A percentile compares a stretch with the other conserved stretches of the same genome.
These are phyloP conservation scores for Tachina fera DNA, from an alignment of 2,888 invertebrate species.

Conservation along the genomic window DNA sequence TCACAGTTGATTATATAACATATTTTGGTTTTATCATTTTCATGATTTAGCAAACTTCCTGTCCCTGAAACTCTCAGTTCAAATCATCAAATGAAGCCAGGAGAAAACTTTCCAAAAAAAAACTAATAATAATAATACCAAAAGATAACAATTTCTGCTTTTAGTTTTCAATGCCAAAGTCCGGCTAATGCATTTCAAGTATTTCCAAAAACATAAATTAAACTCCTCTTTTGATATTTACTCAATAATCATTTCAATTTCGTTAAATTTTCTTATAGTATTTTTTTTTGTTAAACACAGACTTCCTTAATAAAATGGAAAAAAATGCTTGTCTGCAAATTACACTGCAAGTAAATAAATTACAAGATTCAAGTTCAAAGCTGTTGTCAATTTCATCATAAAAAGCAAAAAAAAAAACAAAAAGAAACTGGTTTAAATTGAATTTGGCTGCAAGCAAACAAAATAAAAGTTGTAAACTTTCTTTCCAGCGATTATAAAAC, in stretches of 20 bases:
- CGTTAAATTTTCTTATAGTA: neutral
- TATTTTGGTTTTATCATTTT: too few relatives aligned
- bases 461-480: constrained; percentile 58
- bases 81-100: too few relatives aligned
- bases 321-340: constrained; percentile 24
- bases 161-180: neutral
- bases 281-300: constrained; percentile 6
- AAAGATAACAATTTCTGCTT: neutral
- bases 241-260: constrained; percentile 26
- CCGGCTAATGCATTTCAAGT: neutral
- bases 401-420: constrained; percentile 29
- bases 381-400: constrained; percentile 55
- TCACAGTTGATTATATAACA: too few relatives aligned
- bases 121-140: neutral
- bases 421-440: constrained; percentile 41
- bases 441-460: neutral
- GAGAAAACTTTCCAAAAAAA: constrained; percentile 1
- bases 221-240: constrained; percentile 2
- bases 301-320: constrained; percentile 48
- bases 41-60: too few relatives aligned
- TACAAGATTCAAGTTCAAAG: constrained; percentile 68
- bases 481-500: constrained; percentile 65
- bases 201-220: neutral
- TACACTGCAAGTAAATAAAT: constrained; percentile 12
- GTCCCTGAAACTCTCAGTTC: too few relatives aligned